Base-by-base conservation (phyloP, 2,888 invertebrate species). In the Sphaerophoria rueppellii region DNA sequence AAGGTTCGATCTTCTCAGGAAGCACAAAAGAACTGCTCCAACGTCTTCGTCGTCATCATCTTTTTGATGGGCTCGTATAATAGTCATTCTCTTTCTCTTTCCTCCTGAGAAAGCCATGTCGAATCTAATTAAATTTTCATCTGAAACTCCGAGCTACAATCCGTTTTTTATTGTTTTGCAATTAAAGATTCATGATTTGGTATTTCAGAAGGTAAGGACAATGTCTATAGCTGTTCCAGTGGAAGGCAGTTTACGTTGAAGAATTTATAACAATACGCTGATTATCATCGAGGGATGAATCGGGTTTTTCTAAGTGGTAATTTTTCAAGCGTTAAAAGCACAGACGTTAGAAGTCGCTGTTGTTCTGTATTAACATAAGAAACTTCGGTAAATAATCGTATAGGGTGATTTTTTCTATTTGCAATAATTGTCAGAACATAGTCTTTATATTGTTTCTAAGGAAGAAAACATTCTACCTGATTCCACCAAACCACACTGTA, bases 41-140 rank as follows among this genome's bases (percentile, higher is more conserved):
- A 6, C 24, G 6, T 2, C 54, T 4, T 35, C 9, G 14, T 69
- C 58, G 46, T 55, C 52, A 6, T 37, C n/a, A 12, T 69, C 58
- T 35, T 55, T 58, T 14, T 24, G 50, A 24, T 78, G 58, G 58
- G 16, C 9, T 24, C 24, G 24, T 24, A 24, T 24, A 24, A 14
- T 40, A 43, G 11, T 43, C 43, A 0, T 9, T 0, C 46, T 54
- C 48, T 14, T 2, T 46, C 24, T 55, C n/a, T n/a, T 12, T 12
- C 48, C 7, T n/a, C n/a, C n/a, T n/a, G 35, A 46, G 43, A 35
- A 67, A 52, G 67, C 55, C 55, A 67, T 65, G 76, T 80, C 81
- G 77, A 77, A 81, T 73, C 52, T 73, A 77, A 85, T 85, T 85
- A 76, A 85, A 73, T 70, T 85, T 73, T 63, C 52, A 73, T 81